Evolutionary conservation across 1,140 invertebrate species (phyloP), one percentile per base, ranked within the genome.

Genomic region (Procambarus virginalis): DNA sequence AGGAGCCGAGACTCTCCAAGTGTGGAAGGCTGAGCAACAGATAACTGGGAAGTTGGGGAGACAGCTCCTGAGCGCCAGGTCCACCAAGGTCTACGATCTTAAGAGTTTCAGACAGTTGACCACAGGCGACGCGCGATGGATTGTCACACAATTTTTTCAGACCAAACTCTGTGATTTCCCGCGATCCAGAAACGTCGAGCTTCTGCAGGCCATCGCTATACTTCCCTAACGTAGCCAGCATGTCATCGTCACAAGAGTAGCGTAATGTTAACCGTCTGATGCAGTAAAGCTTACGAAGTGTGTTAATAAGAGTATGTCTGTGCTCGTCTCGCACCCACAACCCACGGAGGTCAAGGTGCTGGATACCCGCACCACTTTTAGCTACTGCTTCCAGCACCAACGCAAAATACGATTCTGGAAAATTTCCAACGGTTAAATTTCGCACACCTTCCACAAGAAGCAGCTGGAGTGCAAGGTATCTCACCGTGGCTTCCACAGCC

Each of bases 241-340:
- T 89, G 17, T 89, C 88, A 46, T 89, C 88, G 22, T 89, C 88
- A 79, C 88, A 89, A 34, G 14, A 78, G 75, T 89, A 89, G 75
- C 88, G 88, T 51, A 89, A 81, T n/a, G 88, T 89, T 5, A 89
- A 58, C 3, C 58, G 64, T 75, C 81, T 77, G 22, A 89, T 68
- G 20, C 82, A 80, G 1, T 51, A n/a, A 9, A 89, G 80, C 14
- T 48, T 89, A 8, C 88, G 73, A 2, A 89, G 73, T 49, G 76
- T 81, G 8, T 48, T 84, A 17, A 89, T 49, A 46, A 89, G 73
- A 17, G 82, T 22, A 14, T 84, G 49, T 34, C 58, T 89, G 75
- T 89, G 88, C 12, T 89, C 88, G 3, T 68, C 73, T 20, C 76
- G 48, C 34, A 84, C 75, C 88, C 88, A 89, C 20, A 89, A 22